Evolutionary conservation across 2,888 invertebrate species (phyloP), one percentile per base, ranked within the genome.

Genomic region (Selenia dentaria): DNA sequence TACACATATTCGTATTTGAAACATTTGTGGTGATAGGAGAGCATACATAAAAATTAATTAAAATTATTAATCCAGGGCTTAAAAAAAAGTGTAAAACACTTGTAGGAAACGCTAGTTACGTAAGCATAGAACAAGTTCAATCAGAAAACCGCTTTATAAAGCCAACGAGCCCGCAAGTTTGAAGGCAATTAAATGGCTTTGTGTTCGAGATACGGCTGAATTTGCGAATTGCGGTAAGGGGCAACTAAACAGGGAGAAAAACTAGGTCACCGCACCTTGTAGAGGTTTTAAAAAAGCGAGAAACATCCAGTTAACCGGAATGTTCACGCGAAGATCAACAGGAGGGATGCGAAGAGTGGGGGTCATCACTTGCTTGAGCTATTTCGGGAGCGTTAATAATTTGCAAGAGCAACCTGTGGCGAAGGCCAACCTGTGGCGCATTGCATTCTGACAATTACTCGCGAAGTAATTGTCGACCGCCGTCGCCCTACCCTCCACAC

Each of bases 391-490:
- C 68, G 72, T 80, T 78, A 77, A 76, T 76, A 81, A 75, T 61
- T 64, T 64, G 64, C 67, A 67, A 59, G 60, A 66, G 61, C 79
- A 76, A 82, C 83, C 81, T 80, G 83, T 82, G 56, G 83, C 72
- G 44, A n/a, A n/a, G 47, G 42, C 42, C 70, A 68, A 80, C 81
- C 77, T 79, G 81, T 80, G 56, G 79, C 69, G 53, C 43, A 51
- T 47, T 55, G 57, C 57, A 53, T 54, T 53, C 52, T 54, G 38
- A 46, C 52, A 53, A 57, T 55, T 57, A 53, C 52, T 44, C 34
- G 39, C 35, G 18, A 42, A 41, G 36, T 51, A 47, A 51, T 51
- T 48, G 42, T 33, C 14, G 12, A 16, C 29, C 45, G 40, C 31
- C 34, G 35, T 39, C 25, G 16, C 20, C 26, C 40, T 29, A 11